Base-by-base conservation (phyloP, 2,113 vertebrate genomes). In the Zootoca vivipara region DNA sequence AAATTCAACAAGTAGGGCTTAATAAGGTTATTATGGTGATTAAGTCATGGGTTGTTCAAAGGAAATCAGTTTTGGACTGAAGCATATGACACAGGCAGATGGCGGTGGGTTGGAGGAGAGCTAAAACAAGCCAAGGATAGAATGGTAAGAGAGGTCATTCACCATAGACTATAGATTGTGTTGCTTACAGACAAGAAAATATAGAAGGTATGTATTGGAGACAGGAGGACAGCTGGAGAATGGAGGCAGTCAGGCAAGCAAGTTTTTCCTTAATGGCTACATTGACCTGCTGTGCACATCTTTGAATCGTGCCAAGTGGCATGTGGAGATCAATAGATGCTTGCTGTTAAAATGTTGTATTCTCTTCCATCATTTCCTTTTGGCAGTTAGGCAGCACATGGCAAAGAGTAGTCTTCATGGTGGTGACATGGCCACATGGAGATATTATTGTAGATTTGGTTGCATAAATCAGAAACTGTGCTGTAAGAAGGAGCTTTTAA, bases 211-310 rank as follows among this genome's bases (percentile, higher is more conserved):
- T 75, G 5, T 35, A 18, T 62, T 64, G 58, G 79, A 18, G 13
- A 33, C 13, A 22, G 52, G 56, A 65, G 30, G 74, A 33, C 85
- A 67, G 35, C 62, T 86, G 85, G 74, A 67, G 40, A 78, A 69
- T 75, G 56, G 4, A 75, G 69, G 5, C 70, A 74, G 12, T 30
- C 56, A 3, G 35, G 78, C 35, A 38, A 40, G 16, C 33, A 82
- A 46, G 70, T 87, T 87, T 74, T 35, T 87, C 7, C 79, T 58
- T 87, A 87, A 65, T 65, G n/a, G 86, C 35, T 42, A 82, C 28
- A 35, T 75, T 74, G 70, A 64, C 79, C 79, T 87, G 52, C 86
- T 87, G 52, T 40, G 33, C 22, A 46, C 52, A 73, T 10, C 35
- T 40, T 62, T 80, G 79, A 46, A 65, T 74, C 33, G 18, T 87